Evolutionary conservation across 2,113 vertebrate species (phyloP).

Genomic region (Pleuronectes platessa): DNA sequence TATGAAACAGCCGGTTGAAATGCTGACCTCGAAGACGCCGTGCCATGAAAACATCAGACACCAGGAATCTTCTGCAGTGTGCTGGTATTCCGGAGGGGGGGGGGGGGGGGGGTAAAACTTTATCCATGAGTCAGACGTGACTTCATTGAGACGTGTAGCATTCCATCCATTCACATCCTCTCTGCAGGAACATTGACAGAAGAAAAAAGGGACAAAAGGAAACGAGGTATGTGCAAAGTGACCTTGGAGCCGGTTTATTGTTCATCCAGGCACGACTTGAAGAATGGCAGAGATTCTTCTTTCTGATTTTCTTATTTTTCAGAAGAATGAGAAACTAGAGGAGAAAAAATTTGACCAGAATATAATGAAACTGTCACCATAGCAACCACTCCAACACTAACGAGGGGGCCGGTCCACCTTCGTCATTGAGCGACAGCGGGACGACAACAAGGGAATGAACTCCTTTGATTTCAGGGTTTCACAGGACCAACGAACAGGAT

Average conservation of each 20-base stretch:
- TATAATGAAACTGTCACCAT: constrained; percentile 59
- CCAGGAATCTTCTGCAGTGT: constrained; percentile 4
- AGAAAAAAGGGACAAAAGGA: neutral
- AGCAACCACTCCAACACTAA: constrained; percentile 52
- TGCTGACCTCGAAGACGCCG: neutral
- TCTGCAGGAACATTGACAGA: neutral
- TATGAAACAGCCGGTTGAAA: neutral
- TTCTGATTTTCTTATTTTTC: neutral
- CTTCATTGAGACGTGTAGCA: constrained; percentile 6
- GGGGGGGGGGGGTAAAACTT: neutral
- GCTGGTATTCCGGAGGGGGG: neutral
- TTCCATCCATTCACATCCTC: constrained; percentile 32
- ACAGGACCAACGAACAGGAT: constrained; percentile 23
- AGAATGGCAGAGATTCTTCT: constrained; percentile 36
- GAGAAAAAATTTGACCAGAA: constrained; percentile 32
- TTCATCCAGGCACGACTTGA: constrained; percentile 15
- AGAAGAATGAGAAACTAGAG: constrained; percentile 12
- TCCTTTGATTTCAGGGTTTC: constrained; percentile 55
- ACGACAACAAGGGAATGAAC: constrained; percentile 49
- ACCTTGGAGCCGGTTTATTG: constrained; percentile 46
- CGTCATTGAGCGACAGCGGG: constrained; percentile 29
- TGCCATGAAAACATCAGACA: neutral
- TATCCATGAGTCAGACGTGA: constrained; percentile 2
- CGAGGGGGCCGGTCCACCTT: constrained; percentile 37
- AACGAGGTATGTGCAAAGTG: constrained; percentile 3